Conservation (phyloP, 2,113 vertebrate species). For the Callocephalon fimbriatum region DNA sequence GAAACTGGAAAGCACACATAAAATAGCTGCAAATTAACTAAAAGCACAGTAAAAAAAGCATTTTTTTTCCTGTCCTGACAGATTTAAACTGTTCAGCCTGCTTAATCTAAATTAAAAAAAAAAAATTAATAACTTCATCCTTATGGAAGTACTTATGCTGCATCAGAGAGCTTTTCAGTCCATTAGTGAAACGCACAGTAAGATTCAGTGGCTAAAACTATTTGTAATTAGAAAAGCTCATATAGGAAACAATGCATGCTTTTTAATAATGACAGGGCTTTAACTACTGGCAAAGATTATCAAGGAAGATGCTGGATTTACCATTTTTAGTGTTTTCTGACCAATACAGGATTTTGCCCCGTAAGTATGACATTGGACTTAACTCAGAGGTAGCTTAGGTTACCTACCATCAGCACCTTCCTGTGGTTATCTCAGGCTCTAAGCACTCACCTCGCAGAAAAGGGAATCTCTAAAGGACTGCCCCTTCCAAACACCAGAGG, state of each 20-base stretch:
- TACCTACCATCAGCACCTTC: not conserved
- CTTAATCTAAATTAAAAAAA: not conserved
- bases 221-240: not conserved
- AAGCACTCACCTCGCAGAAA: rapidly evolving
- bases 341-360: not conserved
- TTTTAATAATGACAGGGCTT: not conserved
- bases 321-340: not conserved
- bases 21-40: not conserved
- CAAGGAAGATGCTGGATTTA: not conserved
- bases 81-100: not conserved
- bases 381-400: rapidly evolving
- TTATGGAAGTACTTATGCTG: not conserved
- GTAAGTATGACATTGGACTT: not conserved
- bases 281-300: not conserved
- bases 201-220: not conserved
- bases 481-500: not conserved
- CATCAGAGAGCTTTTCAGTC: not conserved
- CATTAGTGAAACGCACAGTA: not conserved
- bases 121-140: not conserved
- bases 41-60: rapidly evolving
- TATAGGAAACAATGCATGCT: not conserved
- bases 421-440: not conserved
- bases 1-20: not conserved
- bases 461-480: not conserved
- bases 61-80: not conserved